Evolutionary conservation across 2,888 invertebrate species (phyloP).

Genomic region (Himalopsyche tibetana): DNA sequence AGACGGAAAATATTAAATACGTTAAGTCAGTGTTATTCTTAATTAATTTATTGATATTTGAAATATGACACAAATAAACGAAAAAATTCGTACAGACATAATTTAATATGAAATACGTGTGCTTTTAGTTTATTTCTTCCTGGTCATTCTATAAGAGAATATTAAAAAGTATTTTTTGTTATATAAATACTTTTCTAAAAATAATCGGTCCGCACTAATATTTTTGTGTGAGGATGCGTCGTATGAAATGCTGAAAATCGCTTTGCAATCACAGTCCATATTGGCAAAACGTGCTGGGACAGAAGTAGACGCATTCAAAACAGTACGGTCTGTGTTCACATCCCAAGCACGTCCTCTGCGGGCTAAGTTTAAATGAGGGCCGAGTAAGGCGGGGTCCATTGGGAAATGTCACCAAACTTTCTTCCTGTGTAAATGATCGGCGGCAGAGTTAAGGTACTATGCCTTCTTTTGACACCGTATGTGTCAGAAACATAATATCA

Average conservation of each 20-base stretch:
- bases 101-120: no score
- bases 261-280: constrained; percentile 16
- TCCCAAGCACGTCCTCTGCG: constrained; percentile 6
- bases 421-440: constrained; percentile 2
- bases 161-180: no score
- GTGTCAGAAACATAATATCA: no score
- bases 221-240: not conserved
- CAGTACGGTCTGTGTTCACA: not conserved
- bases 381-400: not conserved
- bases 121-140: no score
- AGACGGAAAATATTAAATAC: no score
- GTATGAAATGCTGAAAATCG: not conserved
- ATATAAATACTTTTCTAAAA: no score
- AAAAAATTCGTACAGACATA: no score
- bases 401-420: constrained; percentile 26
- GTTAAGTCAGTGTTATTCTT: no score
- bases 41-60: no score
- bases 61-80: no score
- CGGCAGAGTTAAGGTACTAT: not conserved
- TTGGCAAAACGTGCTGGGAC: constrained; percentile 15
- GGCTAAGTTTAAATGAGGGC: constrained; percentile 30
- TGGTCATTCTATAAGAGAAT: no score
- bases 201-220: no score
- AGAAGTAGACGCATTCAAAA: not conserved
- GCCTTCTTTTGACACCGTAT: not conserved